Evolutionary conservation across 2,113 vertebrate genomes (phyloP), one percentile per base, ranked within the genome.

Genomic region (Indri indri): DNA sequence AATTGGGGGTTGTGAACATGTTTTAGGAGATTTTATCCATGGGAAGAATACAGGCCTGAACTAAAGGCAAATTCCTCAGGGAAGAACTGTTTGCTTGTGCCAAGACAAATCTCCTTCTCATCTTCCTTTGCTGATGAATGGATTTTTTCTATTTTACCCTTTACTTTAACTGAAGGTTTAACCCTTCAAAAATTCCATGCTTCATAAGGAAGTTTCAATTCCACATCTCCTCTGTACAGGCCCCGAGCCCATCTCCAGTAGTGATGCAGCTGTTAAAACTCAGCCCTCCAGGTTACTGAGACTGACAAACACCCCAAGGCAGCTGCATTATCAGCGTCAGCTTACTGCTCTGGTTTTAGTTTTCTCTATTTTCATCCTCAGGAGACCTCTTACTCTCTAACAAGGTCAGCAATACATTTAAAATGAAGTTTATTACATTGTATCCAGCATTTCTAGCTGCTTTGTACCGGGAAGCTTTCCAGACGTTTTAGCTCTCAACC

Each of bases 401-500:
- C 32, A 95, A 94, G 73, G 90, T 93, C 92, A 91, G 92, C 61
- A 89, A 91, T 86, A 79, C 50, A 89, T 73, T 88, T 85, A 90
- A 93, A 92, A 94, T 54, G 61, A 97, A 81, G 37, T 95, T 96
- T 93, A 95, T 94, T 94, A 68, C 32, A 93, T 76, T 86, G 88
- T 71, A 93, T 42, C 71, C 45, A 87, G 37, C 9, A 90, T 89
- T 95, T 87, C 66, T 79, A 63, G 52, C 27, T 86, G 40, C 30
- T 94, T 63, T 92, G 23, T 88, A 66, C n/a, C 34, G 42, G 84
- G 73, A 93, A 71, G 32, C 17, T 88, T 91, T 91, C 94, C 42
- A 97, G 86, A 88, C 37, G 20, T 90, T 95, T 88, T 66, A 81
- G 45, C 52, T 88, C 7, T 68, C 16, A 81, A 81, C 22, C 23